phyloP scores from a whole-genome alignment of 2,888 invertebrate species.

The Buathra laborator region DNA sequence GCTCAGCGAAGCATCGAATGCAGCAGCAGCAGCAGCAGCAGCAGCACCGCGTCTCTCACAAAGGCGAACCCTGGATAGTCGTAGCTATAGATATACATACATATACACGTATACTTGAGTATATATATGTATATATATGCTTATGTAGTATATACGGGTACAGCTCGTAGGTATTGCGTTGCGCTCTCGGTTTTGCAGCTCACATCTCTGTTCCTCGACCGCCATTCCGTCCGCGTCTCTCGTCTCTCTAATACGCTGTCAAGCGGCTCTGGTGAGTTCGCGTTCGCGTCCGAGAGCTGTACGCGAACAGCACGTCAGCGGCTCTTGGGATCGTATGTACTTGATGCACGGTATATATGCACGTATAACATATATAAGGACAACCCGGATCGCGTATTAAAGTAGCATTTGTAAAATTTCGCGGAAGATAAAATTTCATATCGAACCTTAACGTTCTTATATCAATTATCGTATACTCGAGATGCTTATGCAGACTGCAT shows the following conservation, averaged over 20 bases:
- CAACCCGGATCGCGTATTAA: not conserved
- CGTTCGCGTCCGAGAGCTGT: slow-evolving; percentile 21
- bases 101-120: not conserved
- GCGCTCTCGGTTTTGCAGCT: slow-evolving; percentile 40
- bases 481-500: not conserved
- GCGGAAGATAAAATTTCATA: not conserved
- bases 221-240: slow-evolving; percentile 29
- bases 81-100: slow-evolving; percentile 9
- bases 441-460: not conserved
- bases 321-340: slow-evolving; percentile 7
- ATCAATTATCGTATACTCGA: not conserved
- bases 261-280: slow-evolving; percentile 14
- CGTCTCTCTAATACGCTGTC: slow-evolving; percentile 37
- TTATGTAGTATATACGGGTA: slow-evolving; percentile 42
- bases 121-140: slow-evolving; percentile 25
- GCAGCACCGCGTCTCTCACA: slow-evolving; percentile 63
- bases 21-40: slow-evolving; percentile 42
- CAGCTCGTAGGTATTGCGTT: slow-evolving; percentile 53
- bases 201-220: slow-evolving; percentile 50
- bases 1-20: slow-evolving; percentile 62
- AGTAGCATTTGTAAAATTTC: not conserved
- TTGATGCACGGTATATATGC: slow-evolving; percentile 4
- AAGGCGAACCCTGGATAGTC: slow-evolving; percentile 49
- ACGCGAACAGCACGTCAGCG: slow-evolving; percentile 37
- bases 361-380: not conserved